Base-by-base conservation (phyloP, 2,888 invertebrate genomes). In the Ceramica pisi region DNA sequence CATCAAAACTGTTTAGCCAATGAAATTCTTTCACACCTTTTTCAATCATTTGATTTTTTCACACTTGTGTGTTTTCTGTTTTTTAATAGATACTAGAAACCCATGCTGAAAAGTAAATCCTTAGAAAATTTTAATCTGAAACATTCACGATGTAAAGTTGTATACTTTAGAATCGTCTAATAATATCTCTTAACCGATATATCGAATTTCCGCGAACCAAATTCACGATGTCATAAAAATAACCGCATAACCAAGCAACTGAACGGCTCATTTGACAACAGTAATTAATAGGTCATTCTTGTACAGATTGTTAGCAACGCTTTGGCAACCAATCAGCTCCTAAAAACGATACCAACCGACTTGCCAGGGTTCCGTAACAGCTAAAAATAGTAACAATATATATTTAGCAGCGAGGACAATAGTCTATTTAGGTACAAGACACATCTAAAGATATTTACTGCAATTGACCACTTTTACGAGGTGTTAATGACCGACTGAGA, bases 241-340 rank as follows among this genome's bases (percentile, higher is more conserved):
- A 81, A 74, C 67, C 21, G 10, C 35, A 63, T 57, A 71, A 61
- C 57, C 57, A 59, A 71, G 41, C 71, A 78, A 81, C 75, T 75
- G 71, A 80, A 72, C 69, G 67, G 50, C 68, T 65, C 68, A 72
- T 78, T 79, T 80, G 72, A 81, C 78, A 79, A 59, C 26, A 68
- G 70, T 80, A 83, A 86, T 84, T 83, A 82, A 79, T 80, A 80
- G 82, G 75, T 78, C 72, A 75, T 72, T 80, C 69, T 82, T 77
- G 80, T 68, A 77, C 61, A 69, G 67, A 75, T 85, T 78, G 81
- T 81, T 79, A 82, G 76, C 67, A 75, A 84, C 55, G 71, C 66
- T 83, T 91, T 93, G 93, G 92, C 93, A 91, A 77, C 67, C 53
- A 73, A 83, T 89, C 90, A 88, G 88, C 72, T 81, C 85, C 74